Evolutionary conservation across 2,113 vertebrate genomes (phyloP).

Genomic region (Lamprotornis superbus): DNA sequence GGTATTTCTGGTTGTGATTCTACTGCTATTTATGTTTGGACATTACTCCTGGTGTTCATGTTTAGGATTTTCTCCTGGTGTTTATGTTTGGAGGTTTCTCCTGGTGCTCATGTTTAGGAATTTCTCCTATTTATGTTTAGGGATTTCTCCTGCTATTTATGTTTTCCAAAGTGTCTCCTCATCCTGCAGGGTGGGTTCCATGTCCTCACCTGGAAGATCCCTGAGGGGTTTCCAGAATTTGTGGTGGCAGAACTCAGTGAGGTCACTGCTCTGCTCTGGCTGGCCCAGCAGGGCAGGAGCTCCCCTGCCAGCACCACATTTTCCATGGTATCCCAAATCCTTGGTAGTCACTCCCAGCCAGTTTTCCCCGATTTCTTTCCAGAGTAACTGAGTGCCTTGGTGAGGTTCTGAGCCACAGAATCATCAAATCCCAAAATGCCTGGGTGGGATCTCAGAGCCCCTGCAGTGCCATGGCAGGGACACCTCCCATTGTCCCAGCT

Average conservation of each 20-base stretch:
- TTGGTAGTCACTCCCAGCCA: not conserved
- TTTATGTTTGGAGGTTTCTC: too few species aligned
- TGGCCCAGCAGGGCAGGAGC: rapidly evolving
- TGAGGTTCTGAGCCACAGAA: not conserved
- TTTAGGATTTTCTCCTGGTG: too few species aligned
- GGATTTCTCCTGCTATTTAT: not conserved
- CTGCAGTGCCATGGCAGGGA: not conserved
- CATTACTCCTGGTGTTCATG: too few species aligned
- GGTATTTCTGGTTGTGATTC: too few species aligned
- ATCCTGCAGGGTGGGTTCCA: not conserved
- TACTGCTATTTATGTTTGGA: too few species aligned
- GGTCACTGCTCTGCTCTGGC: not conserved
- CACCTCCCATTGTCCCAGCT: not conserved
- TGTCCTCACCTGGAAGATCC: not conserved
- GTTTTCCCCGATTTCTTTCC: not conserved
- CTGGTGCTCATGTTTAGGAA: too few species aligned
- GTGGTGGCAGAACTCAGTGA: not conserved
- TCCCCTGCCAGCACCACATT: not conserved
- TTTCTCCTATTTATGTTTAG: not conserved
- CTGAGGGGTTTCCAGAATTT: not conserved
- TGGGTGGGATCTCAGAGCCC: not conserved
- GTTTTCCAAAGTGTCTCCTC: not conserved
- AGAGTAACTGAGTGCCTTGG: not conserved
- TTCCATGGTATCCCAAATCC: not conserved
- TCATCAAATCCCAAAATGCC: rapidly evolving